Conservation (phyloP, 2,797 vertebrate genomes). For the Silurus lanzhouensis region DNA sequence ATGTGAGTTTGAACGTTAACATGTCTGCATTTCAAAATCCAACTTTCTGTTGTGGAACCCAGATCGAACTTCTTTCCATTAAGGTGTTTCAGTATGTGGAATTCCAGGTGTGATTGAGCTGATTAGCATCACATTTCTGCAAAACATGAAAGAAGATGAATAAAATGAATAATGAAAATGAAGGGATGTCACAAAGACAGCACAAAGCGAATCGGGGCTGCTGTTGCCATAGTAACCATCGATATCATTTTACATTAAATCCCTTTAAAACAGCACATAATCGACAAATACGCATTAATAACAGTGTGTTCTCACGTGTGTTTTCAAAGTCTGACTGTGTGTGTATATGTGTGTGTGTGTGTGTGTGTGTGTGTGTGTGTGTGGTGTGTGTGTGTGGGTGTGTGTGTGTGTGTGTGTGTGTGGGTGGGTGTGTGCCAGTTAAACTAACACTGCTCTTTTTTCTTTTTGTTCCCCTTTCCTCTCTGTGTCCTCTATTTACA, state of each 20-base stretch:
- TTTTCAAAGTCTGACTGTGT: not conserved
- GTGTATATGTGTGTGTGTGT: not conserved
- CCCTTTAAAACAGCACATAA: not conserved
- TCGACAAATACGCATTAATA: not conserved
- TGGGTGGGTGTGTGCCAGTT: not conserved
- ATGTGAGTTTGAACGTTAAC: not conserved
- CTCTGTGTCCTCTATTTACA: not conserved
- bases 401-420: conserved; percentile 7
- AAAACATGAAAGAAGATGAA: conserved; percentile 4
- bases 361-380: not conserved
- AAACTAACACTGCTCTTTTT: not conserved
- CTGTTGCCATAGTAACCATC: not conserved
- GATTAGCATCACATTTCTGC: not conserved
- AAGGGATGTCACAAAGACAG: conserved; percentile 1
- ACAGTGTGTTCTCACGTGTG: too few relatives aligned
- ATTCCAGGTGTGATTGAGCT: conserved; percentile 2
- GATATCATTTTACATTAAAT: conserved; percentile 1
- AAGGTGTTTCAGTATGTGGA: not conserved
- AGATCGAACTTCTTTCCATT: not conserved
- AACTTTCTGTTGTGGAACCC: not conserved
- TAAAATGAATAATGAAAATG: not conserved
- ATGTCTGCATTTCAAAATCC: not conserved
- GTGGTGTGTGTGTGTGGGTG: too few relatives aligned
- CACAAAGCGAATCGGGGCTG: not conserved
- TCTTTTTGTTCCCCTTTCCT: not conserved